Evolutionary conservation across 2,797 vertebrate species (phyloP).

Genomic region (Macroramphosus scolopax): DNA sequence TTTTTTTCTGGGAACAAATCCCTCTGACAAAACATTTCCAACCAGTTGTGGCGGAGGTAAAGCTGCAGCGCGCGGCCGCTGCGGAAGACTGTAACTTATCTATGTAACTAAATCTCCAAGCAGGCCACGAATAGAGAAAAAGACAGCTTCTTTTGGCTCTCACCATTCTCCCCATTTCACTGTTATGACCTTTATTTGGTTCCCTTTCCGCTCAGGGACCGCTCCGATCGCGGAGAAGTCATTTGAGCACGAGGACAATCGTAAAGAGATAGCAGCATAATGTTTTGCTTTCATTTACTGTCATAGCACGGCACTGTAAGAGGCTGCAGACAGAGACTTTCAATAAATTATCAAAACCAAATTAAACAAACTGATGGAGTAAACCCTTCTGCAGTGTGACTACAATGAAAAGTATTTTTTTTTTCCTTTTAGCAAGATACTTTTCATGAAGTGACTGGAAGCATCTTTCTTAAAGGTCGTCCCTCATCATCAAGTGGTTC

Average conservation of each 20-base stretch:
- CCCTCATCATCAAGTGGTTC: slow-evolving; percentile 2
- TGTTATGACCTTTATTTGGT: slow-evolving; percentile 62
- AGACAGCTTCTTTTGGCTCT: slow-evolving; percentile 41
- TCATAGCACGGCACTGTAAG: slow-evolving; percentile 1
- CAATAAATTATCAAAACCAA: slow-evolving; percentile 6
- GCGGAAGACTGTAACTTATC: slow-evolving; percentile 58
- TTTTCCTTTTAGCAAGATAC: no score
- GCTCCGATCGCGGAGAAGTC: slow-evolving; percentile 50
- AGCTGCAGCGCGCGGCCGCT: slow-evolving; percentile 36
- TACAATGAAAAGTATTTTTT: no score
- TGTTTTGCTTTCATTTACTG: slow-evolving; percentile 51
- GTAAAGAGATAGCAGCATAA: slow-evolving; percentile 30
- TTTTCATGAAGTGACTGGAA: no score
- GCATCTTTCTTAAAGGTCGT: slow-evolving; percentile 21
- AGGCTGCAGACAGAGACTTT: slow-evolving; percentile 9
- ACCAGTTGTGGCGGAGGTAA: slow-evolving; percentile 34
- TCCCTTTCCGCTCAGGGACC: slow-evolving; percentile 35
- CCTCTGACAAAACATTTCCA: slow-evolving; percentile 30
- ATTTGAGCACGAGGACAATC: slow-evolving; percentile 43
- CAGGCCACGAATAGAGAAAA: slow-evolving; percentile 44
- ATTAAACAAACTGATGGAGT: slow-evolving; percentile 10
- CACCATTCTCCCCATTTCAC: slow-evolving; percentile 19
- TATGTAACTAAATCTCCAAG: slow-evolving; percentile 63
- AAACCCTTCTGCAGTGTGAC: no score
- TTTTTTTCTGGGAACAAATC: no score